Evolutionary conservation across 2,888 invertebrate species (phyloP).

Genomic region (Volucella inanis): DNA sequence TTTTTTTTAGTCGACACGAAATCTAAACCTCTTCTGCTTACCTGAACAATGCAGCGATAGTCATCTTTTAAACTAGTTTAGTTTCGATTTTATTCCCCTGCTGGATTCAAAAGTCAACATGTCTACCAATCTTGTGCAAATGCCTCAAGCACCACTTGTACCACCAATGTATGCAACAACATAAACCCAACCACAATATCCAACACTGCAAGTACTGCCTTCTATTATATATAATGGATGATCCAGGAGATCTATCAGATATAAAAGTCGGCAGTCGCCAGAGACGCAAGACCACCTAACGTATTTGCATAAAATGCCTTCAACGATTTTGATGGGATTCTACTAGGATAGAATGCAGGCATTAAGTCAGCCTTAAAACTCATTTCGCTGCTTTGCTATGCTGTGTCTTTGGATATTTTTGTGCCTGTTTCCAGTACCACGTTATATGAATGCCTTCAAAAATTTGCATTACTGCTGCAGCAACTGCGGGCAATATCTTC

Average conservation of each 20-base stretch:
- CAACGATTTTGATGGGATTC: slow-evolving; percentile 53
- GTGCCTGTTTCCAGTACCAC: slow-evolving; percentile 76
- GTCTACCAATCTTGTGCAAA: slow-evolving; percentile 15
- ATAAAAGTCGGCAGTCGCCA: not conserved
- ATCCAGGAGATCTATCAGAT: not conserved
- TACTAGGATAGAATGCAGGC: slow-evolving; percentile 53
- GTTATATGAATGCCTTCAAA: slow-evolving; percentile 76
- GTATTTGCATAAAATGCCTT: slow-evolving; percentile 23
- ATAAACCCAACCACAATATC: no score
- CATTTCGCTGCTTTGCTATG: slow-evolving; percentile 76
- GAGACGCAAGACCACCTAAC: slow-evolving; percentile 29
- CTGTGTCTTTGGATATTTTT: no score
- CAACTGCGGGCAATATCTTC: slow-evolving; percentile 76
- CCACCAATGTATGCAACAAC: no score
- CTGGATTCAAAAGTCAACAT: slow-evolving; percentile 1
- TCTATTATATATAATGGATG: slow-evolving; percentile 1
- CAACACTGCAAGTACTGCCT: not conserved
- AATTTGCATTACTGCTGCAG: slow-evolving; percentile 76
- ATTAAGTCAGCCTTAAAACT: slow-evolving; percentile 74
- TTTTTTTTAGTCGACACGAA: no score
- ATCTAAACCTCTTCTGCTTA: no score
- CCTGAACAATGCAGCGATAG: not conserved
- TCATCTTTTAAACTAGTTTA: not conserved
- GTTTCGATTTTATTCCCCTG: not conserved
- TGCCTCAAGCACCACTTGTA: slow-evolving; percentile 35